Evolutionary conservation across 2,888 invertebrate genomes (phyloP), one percentile per base, ranked within the genome.

Genomic region (Kryphioiulus occultus): DNA sequence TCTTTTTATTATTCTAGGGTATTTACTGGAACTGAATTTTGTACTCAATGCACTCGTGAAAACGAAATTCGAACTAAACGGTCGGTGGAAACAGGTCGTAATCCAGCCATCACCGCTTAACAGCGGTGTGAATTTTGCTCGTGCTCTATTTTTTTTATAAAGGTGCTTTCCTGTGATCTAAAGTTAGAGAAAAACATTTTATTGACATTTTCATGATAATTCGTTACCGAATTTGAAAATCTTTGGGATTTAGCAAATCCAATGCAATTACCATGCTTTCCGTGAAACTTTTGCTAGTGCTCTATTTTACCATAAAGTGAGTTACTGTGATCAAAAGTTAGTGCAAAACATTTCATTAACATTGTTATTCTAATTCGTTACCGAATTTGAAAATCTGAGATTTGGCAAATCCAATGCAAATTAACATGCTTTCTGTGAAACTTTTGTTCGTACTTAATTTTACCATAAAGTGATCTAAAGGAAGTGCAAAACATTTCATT

Each of bases 41-140:
- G 68, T 68, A 68, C 68, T 68, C 68, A 68, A 68, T 68, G 68
- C 68, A 26, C 68, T 68, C 12, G 68, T 68, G 68, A 68, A 68
- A 68, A 68, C 68, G 68, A 68, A 68, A 68, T 68, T 68, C 68
- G n/a, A 68, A 12, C 26, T 68, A 26, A 22, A 68, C 26, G 68
- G 26, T 12, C 10, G 22, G 5, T 68, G 68, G 26, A 68, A 68
- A 26, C 68, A 68, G 68, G 68, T 68, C 68, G 68, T 22, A 68
- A 68, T 68, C 68, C 9, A 68, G 26, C 68, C 68, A 26, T 68
- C 68, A 22, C 2, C 68, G 22, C 68, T 68, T 22, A 22, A 68
- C 7, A 68, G 26, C 22, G 7, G 68, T 68, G 68, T 26, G 68
- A 68, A 68, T 68, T 68, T 68, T 68, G 68, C 68, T 26, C 22